Evolutionary conservation across 2,797 vertebrate species (phyloP).

Genomic region (Euthynnus affinis): DNA sequence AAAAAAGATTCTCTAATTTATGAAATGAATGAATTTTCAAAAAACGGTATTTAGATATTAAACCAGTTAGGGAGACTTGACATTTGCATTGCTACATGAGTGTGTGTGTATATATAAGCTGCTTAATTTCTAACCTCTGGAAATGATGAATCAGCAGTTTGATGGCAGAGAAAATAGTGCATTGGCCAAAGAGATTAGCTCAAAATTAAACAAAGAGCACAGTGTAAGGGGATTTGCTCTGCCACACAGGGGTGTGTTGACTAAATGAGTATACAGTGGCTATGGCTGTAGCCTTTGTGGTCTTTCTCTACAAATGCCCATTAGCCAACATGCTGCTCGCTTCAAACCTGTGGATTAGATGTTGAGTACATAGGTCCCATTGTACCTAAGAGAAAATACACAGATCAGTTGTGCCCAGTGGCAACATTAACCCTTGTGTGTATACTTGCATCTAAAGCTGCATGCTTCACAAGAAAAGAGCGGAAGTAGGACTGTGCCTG

Average conservation of each 20-base stretch:
- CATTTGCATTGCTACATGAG: not conserved
- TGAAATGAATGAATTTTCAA: not conserved
- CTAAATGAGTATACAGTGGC: constrained; percentile 39
- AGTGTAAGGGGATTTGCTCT: constrained; percentile 65
- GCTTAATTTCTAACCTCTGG: constrained; percentile 36
- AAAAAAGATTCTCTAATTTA: constrained; percentile 2
- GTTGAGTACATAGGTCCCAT: constrained; percentile 55
- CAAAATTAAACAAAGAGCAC: constrained; percentile 66
- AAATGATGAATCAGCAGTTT: constrained; percentile 61
- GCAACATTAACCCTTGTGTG: constrained; percentile 36
- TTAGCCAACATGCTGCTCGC: constrained; percentile 48
- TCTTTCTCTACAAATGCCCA: constrained; percentile 55
- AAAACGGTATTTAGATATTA: constrained; percentile 1
- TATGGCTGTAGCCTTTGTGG: constrained; percentile 35
- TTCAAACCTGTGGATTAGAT: constrained; percentile 52
- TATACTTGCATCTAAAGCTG: not conserved
- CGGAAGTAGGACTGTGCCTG: not conserved
- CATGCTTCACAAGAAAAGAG: not conserved
- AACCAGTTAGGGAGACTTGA: constrained; percentile 13
- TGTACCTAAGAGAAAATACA: constrained; percentile 40
- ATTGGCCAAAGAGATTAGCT: constrained; percentile 60
- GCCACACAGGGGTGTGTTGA: constrained; percentile 29
- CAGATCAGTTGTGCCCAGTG: constrained; percentile 27
- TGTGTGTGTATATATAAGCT: constrained; percentile 20
- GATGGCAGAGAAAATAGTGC: constrained; percentile 39